Conservation (phyloP, 2,797 vertebrate genomes). For the Lepilemur ruficaudatus region DNA sequence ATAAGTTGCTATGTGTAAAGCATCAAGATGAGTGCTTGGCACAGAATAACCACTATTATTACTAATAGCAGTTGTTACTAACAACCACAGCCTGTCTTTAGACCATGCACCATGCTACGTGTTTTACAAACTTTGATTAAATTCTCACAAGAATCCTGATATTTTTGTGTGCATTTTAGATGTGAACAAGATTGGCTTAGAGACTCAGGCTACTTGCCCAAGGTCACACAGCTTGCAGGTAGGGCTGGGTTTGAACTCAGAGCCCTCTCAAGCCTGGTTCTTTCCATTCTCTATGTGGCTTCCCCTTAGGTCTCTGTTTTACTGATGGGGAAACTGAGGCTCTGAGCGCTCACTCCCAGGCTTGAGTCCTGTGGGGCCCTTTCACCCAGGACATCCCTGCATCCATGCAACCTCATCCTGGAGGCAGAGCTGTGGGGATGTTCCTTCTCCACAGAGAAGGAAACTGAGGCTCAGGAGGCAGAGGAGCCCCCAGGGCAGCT, state of each 20-base stretch:
- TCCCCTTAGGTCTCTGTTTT: not conserved
- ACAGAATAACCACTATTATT: not conserved
- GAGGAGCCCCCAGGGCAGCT: not conserved
- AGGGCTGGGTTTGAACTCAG: not conserved
- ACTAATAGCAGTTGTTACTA: not conserved
- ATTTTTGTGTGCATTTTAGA: not conserved
- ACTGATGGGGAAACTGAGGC: not conserved
- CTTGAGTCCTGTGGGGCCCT: not conserved
- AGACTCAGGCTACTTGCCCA: not conserved
- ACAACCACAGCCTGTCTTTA: not conserved
- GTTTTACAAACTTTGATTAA: not conserved
- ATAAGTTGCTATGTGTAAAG: not conserved
- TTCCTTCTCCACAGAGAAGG: not conserved
- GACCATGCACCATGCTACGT: not conserved
- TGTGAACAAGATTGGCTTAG: not conserved
- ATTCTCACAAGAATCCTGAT: not conserved
- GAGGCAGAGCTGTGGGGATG: rapidly evolving
- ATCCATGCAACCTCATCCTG: not conserved
- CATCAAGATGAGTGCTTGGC: not conserved
- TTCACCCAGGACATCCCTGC: not conserved
- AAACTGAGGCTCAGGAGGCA: not conserved
- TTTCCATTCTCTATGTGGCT: rapidly evolving
- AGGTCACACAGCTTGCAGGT: not conserved
- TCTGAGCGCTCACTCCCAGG: not conserved
- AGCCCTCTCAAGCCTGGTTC: not conserved